A percentile compares a stretch with the other conserved stretches of the same genome.
Conservation (phyloP, 2,113 vertebrate species). For the Rhegmatorhina hoffmannsi region DNA sequence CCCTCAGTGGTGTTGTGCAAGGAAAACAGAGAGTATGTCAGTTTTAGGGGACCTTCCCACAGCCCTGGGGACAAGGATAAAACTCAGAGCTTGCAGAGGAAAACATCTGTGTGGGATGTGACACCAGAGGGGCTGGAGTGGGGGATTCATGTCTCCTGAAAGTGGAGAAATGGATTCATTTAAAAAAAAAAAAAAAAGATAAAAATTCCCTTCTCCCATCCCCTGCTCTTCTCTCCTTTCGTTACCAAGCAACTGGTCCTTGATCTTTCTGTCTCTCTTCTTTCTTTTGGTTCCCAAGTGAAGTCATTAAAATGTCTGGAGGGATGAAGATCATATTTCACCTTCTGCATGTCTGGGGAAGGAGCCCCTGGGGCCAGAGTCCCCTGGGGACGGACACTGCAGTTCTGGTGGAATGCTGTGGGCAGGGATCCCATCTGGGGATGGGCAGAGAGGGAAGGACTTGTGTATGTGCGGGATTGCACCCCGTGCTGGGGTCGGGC, state of each 20-base stretch:
- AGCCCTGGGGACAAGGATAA: not conserved
- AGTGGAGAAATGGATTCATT: not conserved
- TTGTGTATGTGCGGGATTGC: not conserved
- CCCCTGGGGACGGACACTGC: not conserved
- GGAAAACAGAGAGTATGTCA: not conserved
- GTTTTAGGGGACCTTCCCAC: not conserved
- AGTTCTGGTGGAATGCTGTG: not conserved
- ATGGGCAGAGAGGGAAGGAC: not conserved
- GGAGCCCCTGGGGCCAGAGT: not conserved
- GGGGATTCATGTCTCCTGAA: not conserved
- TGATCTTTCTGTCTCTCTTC: slow-evolving; percentile 53
- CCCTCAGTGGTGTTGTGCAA: not conserved
- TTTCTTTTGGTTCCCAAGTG: slow-evolving; percentile 32
- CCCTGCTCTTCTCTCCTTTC: not conserved
- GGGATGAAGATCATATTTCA: slow-evolving; percentile 31
- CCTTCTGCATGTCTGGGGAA: not conserved
- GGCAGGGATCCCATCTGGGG: fast-evolving
- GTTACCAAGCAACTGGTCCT: slow-evolving; percentile 65
- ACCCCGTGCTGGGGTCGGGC: fast-evolving
- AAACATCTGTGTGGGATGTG: not conserved
- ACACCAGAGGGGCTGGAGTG: not conserved
- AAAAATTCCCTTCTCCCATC: slow-evolving; percentile 25
- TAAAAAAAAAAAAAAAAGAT: not conserved
- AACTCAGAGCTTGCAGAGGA: not conserved
- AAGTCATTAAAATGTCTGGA: slow-evolving; percentile 52